Conservation (phyloP, 2,888 invertebrate species). For the Pachymerium ferrugineum region DNA sequence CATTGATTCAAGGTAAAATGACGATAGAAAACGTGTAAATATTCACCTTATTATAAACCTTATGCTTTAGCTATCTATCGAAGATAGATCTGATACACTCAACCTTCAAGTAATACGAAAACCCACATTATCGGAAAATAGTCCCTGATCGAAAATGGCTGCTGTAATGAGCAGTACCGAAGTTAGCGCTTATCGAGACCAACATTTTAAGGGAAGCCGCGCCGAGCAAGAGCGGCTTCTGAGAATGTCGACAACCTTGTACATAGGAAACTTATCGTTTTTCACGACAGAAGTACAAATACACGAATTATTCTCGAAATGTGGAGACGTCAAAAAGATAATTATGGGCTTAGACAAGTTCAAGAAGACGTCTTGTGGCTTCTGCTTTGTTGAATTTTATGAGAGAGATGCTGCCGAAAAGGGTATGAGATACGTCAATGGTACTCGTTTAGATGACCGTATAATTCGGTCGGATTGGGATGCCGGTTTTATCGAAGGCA, state of each 20-base stretch:
- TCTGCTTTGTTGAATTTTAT: conserved; percentile 89
- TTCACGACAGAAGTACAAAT: conserved; percentile 98
- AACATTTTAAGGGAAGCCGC: conserved; percentile 66
- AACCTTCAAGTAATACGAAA: no score
- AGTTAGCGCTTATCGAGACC: no score
- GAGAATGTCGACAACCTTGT: conserved; percentile 71
- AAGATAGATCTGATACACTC: no score
- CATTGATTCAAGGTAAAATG: no score
- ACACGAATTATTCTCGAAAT: conserved; percentile 89
- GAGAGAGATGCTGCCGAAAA: conserved; percentile 54
- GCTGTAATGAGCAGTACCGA: no score
- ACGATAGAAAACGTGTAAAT: no score
- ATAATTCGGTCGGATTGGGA: conserved; percentile 98
- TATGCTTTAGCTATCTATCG: no score
- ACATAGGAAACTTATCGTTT: conserved; percentile 96
- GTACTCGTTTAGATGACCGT: conserved; percentile 91
- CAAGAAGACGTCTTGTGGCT: conserved; percentile 98
- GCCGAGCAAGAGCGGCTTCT: conserved; percentile 78
- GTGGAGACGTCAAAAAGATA: conserved; percentile 83
- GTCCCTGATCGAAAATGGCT: no score
- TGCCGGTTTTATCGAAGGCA: conserved; percentile 95
- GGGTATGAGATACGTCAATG: conserved; percentile 77
- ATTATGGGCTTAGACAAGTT: conserved; percentile 98
- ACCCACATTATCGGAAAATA: no score
- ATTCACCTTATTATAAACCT: no score